Percentiles rank a stretch among this genome's conserved stretches.
Conservation (phyloP, 2,888 invertebrate genomes). For the Dexiosoma caninum region DNA sequence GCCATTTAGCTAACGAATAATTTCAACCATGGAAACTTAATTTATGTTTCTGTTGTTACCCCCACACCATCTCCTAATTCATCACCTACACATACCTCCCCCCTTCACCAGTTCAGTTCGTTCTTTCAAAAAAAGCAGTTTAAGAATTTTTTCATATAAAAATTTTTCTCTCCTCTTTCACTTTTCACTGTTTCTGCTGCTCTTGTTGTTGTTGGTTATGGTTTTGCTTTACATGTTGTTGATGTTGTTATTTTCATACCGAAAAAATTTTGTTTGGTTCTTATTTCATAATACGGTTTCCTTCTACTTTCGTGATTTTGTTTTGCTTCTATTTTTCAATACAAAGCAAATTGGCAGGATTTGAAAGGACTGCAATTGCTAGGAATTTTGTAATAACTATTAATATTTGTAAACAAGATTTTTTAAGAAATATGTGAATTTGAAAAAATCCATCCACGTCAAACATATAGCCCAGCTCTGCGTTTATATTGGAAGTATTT, state of each 20-base stretch:
- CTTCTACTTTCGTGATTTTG: constrained; percentile 52
- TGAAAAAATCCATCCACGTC: too few species aligned
- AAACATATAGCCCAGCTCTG: too few species aligned
- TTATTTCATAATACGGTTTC: constrained; percentile 38
- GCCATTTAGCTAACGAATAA: constrained; percentile 64
- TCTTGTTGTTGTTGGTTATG: constrained; percentile 52
- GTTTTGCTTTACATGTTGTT: constrained; percentile 46
- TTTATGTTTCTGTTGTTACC: constrained; percentile 71
- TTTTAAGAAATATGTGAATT: too few species aligned
- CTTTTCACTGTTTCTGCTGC: not conserved
- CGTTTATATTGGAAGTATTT: too few species aligned
- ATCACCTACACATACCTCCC: constrained; percentile 15
- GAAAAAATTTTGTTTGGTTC: constrained; percentile 21
- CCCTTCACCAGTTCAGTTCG: not conserved
- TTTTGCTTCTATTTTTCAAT: constrained; percentile 55
- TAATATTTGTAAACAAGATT: too few species aligned
- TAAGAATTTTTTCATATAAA: constrained; percentile 52
- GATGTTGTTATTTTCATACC: constrained; percentile 8
- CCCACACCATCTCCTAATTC: constrained; percentile 33
- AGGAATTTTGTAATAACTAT: not conserved
- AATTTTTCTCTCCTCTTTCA: constrained; percentile 40
- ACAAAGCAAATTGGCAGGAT: constrained; percentile 10
- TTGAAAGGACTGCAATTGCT: constrained; percentile 5
- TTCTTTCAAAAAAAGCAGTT: constrained; percentile 32
- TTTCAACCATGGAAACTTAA: constrained; percentile 78